phyloP scores from a whole-genome alignment of 2,797 vertebrate genomes.

The Etheostoma perlongum region DNA sequence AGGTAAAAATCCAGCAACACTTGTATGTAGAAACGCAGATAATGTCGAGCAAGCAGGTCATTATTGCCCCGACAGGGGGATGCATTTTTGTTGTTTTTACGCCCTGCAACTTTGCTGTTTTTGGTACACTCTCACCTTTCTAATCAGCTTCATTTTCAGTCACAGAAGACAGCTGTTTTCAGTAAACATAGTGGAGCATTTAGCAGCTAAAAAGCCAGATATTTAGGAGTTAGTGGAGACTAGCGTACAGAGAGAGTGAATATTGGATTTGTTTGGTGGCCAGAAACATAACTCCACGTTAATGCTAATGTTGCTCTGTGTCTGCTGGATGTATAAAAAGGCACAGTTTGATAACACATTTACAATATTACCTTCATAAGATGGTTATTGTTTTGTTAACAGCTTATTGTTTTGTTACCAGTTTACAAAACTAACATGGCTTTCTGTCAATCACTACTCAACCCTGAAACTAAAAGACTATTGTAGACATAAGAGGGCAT shows the following conservation, averaged over 20 bases:
- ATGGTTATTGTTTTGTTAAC: not conserved
- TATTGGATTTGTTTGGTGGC: no score
- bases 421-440: not conserved
- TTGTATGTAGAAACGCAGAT: not conserved
- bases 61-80: no score
- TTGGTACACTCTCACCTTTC: no score
- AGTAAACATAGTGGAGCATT: not conserved
- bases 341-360: not conserved
- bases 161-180: not conserved
- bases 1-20: not conserved
- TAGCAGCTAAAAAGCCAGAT: not conserved
- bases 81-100: no score
- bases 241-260: not conserved
- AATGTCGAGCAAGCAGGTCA: no score
- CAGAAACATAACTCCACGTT: not conserved
- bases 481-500: not conserved
- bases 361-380: not conserved
- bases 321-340: not conserved
- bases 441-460: not conserved
- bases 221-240: not conserved
- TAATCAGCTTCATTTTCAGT: not conserved
- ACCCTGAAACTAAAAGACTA: no score
- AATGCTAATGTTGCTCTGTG: not conserved
- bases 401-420: not conserved
- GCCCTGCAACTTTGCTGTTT: no score